Base-by-base conservation (phyloP, 2,113 vertebrate species). In the Hydrolagus affinis region DNA sequence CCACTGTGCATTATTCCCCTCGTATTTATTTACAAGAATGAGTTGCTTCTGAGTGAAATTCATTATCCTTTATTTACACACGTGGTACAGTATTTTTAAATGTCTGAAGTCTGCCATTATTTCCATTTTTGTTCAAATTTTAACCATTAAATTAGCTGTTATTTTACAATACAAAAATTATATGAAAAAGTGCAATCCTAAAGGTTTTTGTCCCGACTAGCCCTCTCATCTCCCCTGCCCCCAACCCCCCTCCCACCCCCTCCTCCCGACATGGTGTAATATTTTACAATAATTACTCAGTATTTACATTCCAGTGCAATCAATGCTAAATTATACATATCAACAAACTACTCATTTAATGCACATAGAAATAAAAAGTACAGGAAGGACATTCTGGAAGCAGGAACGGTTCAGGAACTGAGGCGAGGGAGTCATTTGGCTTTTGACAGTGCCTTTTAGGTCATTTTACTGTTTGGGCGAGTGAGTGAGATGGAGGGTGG, bases 251-350 rank as follows among this genome's bases (percentile, higher is more conserved):
- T 88, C 90, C 91, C 92, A 30, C 11, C 32, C 56, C 90, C 90
- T 87, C 74, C 73, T 91, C 83, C 92, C 93, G 25, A 90, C 86
- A 92, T 92, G 93, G 93, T 91, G 93, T 93, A 92, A 92, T 94
- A 94, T 93, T 97, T 97, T 96, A 98, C 96, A 96, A 96, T 95
- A 96, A 92, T 94, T 93, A 94, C 94, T 94, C 89, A 66, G 90
- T 97, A 97, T 98, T 95, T 97, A 97, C 95, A 98, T 89, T 93
- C 88, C 92, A 93, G 95, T 93, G 94, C 93, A 91, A 92, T 90
- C 90, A 91, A 92, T 92, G 93, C 94, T 95, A 94, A 96, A 96
- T 97, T 95, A 95, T 96, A 98, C 95, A 97, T 95, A 97, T 96
- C 93, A 94, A 96, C 95, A 94, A 95, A 94, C 94, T 93, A 96